Conservation (phyloP, 1,140 invertebrate genomes). For the Capitella teleta region DNA sequence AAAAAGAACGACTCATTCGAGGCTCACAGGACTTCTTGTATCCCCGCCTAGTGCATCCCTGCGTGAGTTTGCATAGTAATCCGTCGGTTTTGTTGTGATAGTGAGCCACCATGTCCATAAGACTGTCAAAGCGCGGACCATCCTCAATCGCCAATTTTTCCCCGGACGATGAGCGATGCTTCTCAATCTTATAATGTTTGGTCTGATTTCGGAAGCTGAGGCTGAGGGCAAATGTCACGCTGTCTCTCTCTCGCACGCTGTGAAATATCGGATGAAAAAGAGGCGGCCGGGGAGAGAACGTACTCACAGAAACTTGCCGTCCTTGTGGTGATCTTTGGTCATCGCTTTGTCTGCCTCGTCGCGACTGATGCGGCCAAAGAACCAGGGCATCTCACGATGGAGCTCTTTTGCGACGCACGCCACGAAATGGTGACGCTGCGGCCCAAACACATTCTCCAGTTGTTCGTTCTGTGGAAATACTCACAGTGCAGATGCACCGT, state of each 20-base stretch:
- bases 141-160: conserved; percentile 42
- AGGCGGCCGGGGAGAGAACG: neutral
- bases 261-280: neutral
- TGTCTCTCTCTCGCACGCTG: conserved; percentile 30
- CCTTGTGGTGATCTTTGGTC: conserved; percentile 18
- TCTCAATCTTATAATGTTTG: conserved; percentile 45
- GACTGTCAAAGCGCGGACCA: conserved; percentile 44
- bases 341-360: conserved; percentile 30
- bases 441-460: conserved; percentile 12
- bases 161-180: conserved; percentile 21
- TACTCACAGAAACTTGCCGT: conserved; percentile 40
- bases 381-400: conserved; percentile 36
- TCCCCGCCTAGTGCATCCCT: conserved; percentile 15
- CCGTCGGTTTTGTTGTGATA: conserved; percentile 41
- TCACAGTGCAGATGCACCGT: neutral
- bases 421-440: conserved; percentile 16
- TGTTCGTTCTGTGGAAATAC: conserved; percentile 1
- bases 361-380: conserved; percentile 28
- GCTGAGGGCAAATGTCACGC: conserved; percentile 39
- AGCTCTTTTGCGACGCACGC: conserved; percentile 25
- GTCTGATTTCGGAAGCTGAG: conserved; percentile 35
- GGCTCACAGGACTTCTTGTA: too few species aligned
- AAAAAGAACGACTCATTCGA: too few species aligned
- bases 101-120: conserved; percentile 43
- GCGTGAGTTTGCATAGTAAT: conserved; percentile 31